A percentile compares a stretch with the other conserved stretches of the same genome.
These are phyloP conservation scores for Epicampocera succincta DNA, from an alignment of 2,888 invertebrate species.

Conservation along the genomic window DNA sequence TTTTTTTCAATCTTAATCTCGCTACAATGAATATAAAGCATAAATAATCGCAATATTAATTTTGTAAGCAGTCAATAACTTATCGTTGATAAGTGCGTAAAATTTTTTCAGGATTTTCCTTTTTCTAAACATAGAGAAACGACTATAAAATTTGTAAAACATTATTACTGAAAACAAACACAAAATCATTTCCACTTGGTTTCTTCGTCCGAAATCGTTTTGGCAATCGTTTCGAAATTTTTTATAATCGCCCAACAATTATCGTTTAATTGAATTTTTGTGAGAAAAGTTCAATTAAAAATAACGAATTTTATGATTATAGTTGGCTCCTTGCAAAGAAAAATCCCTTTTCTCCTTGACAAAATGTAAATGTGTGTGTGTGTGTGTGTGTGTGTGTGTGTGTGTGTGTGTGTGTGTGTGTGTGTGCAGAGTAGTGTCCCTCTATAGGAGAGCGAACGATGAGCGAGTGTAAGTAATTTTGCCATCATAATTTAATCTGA, in stretches of 20 bases:
- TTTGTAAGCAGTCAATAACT: too few relatives aligned
- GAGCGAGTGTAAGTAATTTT: constrained; percentile 44
- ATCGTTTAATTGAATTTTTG: constrained; percentile 23
- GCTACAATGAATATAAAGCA: too few relatives aligned
- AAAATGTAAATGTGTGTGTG: background rate
- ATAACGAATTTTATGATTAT: constrained; percentile 18
- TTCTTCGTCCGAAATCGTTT: background rate
- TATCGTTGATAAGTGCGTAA: too few relatives aligned
- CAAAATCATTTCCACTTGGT: background rate
- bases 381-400: background rate
- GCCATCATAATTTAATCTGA: constrained; percentile 62
- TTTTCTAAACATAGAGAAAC: background rate
- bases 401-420: background rate
- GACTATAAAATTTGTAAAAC: background rate
- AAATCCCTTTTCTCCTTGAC: background rate
- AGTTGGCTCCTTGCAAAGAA: background rate
- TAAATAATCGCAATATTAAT: too few relatives aligned
- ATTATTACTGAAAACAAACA: background rate
- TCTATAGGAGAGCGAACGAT: constrained; percentile 11
- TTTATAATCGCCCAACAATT: constrained; percentile 22
- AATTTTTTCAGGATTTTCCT: too few relatives aligned
- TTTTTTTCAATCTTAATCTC: too few relatives aligned
- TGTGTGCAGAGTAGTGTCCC: background rate
- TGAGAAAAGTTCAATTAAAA: constrained; percentile 41
- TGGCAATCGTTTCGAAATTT: background rate